A percentile compares a stretch with the other conserved stretches of the same genome.
phyloP scores from a whole-genome alignment of 2,888 invertebrate species.

The Tenthredo notha region DNA sequence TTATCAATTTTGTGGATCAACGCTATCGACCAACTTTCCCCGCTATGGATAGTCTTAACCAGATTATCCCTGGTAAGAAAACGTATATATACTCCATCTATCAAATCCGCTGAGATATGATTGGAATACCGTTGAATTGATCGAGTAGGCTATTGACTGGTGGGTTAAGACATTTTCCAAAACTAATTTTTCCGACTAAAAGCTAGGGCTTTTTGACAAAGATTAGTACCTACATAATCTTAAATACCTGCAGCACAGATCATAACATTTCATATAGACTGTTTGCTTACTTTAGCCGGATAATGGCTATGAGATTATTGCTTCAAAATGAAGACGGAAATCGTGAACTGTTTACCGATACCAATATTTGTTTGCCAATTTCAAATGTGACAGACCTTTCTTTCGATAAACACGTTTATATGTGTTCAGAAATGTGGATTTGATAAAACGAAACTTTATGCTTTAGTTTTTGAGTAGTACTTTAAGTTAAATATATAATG shows the following conservation, averaged over 20 bases:
- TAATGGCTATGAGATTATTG: not conserved
- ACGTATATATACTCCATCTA: slow-evolving; percentile 19
- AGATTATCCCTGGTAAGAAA: slow-evolving; percentile 22
- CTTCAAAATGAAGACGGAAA: not conserved
- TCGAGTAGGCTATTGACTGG: not conserved
- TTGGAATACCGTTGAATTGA: slow-evolving; percentile 3
- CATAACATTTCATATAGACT: not conserved
- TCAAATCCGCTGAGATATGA: slow-evolving; percentile 11
- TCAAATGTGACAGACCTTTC: not conserved
- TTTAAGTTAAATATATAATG: not conserved
- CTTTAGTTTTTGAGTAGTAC: not conserved
- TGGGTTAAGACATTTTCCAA: not conserved
- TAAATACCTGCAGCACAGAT: not conserved
- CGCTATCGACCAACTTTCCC: not conserved
- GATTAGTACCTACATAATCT: not conserved
- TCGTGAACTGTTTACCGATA: not conserved
- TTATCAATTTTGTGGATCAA: slow-evolving; percentile 33
- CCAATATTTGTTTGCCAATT: not conserved
- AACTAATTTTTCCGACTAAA: not conserved
- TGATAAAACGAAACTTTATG: not conserved
- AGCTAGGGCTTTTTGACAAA: not conserved
- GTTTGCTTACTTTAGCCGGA: not conserved
- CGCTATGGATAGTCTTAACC: not conserved
- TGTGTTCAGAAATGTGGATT: not conserved
- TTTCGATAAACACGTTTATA: not conserved